A percentile compares a stretch with the other conserved stretches of the same genome.
phyloP scores from a whole-genome alignment of 30 jellyfish, hydroid and myxozoan species.

The Morbakka virulenta region DNA sequence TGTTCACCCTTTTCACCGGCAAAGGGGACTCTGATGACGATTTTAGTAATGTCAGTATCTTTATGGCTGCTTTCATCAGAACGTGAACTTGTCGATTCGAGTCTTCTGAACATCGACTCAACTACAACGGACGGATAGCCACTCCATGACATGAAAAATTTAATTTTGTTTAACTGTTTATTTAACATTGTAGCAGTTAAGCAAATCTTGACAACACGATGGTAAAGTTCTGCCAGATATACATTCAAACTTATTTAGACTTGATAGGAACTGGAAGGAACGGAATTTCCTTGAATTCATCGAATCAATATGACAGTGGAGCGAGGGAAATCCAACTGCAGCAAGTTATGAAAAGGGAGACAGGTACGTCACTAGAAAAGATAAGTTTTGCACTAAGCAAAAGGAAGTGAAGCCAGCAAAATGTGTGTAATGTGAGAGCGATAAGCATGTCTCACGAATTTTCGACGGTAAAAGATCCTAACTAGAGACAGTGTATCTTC shows the following conservation, averaged over 20 bases:
- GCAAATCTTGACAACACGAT: no score
- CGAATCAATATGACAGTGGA: conserved; percentile 35
- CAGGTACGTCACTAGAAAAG: no score
- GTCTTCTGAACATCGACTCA: conserved; percentile 33
- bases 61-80: no score
- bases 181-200: no score
- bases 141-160: conserved; percentile 10
- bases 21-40: conserved; percentile 50
- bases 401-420: no score
- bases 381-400: conserved; percentile 3
- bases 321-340: conserved; percentile 26
- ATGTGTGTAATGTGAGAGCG: conserved; percentile 42
- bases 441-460: conserved; percentile 43
- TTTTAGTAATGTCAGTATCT: conserved; percentile 35
- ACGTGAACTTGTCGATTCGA: no score
- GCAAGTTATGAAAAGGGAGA: conserved; percentile 17
- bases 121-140: no score
- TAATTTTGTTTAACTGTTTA: conserved; percentile 27
- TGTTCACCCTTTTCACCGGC: no score
- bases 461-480: conserved; percentile 5
- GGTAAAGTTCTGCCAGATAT: conserved; percentile 29
- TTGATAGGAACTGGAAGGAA: conserved; percentile 44
- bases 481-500: conserved; percentile 11
- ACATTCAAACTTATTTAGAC: conserved; percentile 30
- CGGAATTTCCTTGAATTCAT: conserved; percentile 50